Percentiles rank a stretch among this genome's conserved stretches.
Conservation (phyloP, 1,140 invertebrate species). For the Antheraea mylitta region DNA sequence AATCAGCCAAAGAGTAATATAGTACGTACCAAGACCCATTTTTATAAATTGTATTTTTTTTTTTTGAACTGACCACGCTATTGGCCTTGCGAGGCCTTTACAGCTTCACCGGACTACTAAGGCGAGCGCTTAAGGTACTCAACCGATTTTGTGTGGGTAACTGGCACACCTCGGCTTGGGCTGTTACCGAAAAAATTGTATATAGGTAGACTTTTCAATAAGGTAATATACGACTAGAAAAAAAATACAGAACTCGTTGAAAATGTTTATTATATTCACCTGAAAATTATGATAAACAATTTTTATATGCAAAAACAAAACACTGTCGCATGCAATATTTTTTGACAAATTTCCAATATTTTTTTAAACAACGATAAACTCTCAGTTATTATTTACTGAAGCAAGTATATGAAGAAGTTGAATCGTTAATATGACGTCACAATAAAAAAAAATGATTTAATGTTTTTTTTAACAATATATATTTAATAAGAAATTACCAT, state of each 20-base stretch:
- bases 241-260: neutral
- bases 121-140: no score
- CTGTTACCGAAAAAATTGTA: no score
- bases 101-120: no score
- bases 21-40: no score
- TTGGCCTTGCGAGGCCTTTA: no score
- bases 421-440: constrained; percentile 1
- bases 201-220: neutral
- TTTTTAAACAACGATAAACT: constrained; percentile 24
- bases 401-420: constrained; percentile 2
- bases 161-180: no score
- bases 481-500: neutral
- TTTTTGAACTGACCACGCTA: no score
- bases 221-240: neutral
- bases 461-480: neutral
- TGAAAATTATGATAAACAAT: constrained; percentile 50
- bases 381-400: neutral
- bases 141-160: no score
- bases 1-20: no score
- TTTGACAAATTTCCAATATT: constrained; percentile 40
- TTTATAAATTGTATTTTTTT: no score
- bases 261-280: constrained; percentile 11
- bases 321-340: constrained; percentile 62
- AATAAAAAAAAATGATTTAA: neutral
- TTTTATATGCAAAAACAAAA: constrained; percentile 64